Base-by-base conservation (phyloP, 2,888 invertebrate genomes). In the Aricia artaxerxes region DNA sequence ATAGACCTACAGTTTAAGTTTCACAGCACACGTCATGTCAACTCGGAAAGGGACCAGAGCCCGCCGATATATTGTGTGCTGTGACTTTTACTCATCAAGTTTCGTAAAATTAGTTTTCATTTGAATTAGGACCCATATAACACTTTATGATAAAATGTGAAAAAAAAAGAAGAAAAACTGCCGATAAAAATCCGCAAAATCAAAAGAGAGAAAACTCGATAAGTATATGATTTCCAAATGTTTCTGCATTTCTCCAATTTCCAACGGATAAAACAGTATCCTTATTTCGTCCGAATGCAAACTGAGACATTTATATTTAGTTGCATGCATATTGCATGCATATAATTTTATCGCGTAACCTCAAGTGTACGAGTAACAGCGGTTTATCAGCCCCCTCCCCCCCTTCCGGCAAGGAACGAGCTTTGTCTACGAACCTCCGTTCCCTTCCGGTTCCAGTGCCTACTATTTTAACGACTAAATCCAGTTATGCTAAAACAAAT, bases 331-430 rank as follows among this genome's bases (percentile, higher is more conserved):
- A 69, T 4, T 69, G 69, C 69, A 69, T 69, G 69, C 69, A 69
- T 69, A 69, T 69, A 69, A 69, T 69, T 69, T 44, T 73, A 73
- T 73, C 40, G 11, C 44, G 44, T 44, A 73, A 73, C 40, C 73
- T 73, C 44, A 73, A 73, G 73, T 44, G 73, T 44, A n/a, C 73
- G 40, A 73, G 44, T 73, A 73, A 73, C 73, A 44, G 73, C 78
- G 69, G 80, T 80, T 82, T 82, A 82, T 82, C 81, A 81, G 80
- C 57, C 7, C 38, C 57, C 69, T 24, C 80, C 81, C 80, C 85
- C 85, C 84, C 86, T 84, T 88, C 90, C 90, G 87, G 86, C 85
- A 80, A 84, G 83, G 84, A 87, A 87, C 85, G 86, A 86, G 86
- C 87, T 85, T 85, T 86, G 87, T 87, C 87, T 87, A 85, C 85